Evolutionary conservation across 2,888 invertebrate species (phyloP).

Genomic region (Drosophila fungiperda): DNA sequence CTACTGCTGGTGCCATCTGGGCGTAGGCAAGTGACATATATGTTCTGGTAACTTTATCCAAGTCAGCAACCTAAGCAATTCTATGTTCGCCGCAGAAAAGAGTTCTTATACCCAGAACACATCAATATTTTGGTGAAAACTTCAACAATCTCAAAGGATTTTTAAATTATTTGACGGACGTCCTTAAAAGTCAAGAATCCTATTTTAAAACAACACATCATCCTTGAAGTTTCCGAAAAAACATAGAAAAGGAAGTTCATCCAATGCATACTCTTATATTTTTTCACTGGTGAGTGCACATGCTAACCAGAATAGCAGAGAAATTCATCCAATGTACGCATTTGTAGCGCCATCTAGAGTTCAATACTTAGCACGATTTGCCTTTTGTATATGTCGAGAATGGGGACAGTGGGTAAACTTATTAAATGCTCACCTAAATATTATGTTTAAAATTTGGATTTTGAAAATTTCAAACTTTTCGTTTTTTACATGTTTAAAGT

Average conservation of each 20-base stretch:
- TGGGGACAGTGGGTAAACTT: not conserved
- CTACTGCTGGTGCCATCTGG: not conserved
- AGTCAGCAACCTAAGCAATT: not conserved
- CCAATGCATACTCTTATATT: not conserved
- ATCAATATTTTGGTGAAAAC: not conserved
- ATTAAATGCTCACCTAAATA: not conserved
- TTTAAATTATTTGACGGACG: not conserved
- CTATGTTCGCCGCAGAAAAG: not conserved
- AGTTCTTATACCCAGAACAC: not conserved
- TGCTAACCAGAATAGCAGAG: not conserved
- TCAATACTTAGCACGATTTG: not conserved
- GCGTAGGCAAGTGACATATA: not conserved
- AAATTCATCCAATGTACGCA: not conserved
- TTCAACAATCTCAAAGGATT: not conserved
- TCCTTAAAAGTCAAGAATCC: not conserved
- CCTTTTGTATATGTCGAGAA: not conserved
- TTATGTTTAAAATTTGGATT: not conserved
- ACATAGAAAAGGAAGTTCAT: not conserved
- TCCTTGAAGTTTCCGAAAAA: not conserved
- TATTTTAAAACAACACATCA: not conserved
- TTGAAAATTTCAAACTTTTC: not conserved
- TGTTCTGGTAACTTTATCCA: not conserved
- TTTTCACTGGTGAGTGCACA: not conserved
- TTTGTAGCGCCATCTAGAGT: slow-evolving; percentile 2
- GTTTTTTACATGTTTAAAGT: not conserved